A percentile compares a stretch with the other conserved stretches of the same genome.
These are phyloP conservation scores for Guaruba guarouba DNA, from an alignment of 2,113 vertebrate genomes.

Conservation along the genomic window DNA sequence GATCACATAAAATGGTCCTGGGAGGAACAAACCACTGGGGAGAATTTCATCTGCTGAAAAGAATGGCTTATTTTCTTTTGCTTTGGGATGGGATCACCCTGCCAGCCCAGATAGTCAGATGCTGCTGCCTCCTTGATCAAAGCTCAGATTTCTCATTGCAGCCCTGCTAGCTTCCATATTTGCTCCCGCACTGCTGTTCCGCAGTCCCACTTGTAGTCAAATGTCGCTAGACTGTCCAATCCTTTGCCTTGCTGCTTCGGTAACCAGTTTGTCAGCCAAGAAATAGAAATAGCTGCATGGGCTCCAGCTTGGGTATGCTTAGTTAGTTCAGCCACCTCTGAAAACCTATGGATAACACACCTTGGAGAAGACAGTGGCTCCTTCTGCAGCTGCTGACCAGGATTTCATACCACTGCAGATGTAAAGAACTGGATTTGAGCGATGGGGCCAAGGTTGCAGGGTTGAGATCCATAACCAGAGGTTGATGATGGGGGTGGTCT, in stretches of 20 bases:
- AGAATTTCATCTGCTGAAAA: slow-evolving; percentile 34
- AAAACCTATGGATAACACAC: background rate
- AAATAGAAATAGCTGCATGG: slow-evolving; percentile 7
- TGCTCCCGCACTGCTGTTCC: slow-evolving; percentile 8
- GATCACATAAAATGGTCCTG: background rate
- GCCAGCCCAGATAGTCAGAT: slow-evolving; percentile 29
- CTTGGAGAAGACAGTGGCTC: background rate
- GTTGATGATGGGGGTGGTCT: slow-evolving; percentile 42
- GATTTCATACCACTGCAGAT: background rate
- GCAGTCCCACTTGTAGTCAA: background rate
- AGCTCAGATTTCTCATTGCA: slow-evolving; percentile 23
- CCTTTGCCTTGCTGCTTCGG: background rate
- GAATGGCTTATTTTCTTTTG: slow-evolving; percentile 42
- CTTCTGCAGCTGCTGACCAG: background rate
- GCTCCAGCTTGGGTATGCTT: background rate
- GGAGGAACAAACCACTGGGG: slow-evolving; percentile 22
- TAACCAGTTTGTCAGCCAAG: slow-evolving; percentile 15
- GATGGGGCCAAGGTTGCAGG: background rate
- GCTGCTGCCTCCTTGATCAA: slow-evolving; percentile 29
- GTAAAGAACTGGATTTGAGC: background rate
- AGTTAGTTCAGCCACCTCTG: background rate
- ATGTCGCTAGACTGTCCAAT: background rate
- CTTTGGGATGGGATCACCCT: slow-evolving; percentile 24
- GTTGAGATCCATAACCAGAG: background rate
- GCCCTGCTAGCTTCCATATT: background rate